These are phyloP conservation scores for Solenodon paradoxus DNA, from an alignment of 2,113 vertebrate genomes.

Conservation along the genomic window DNA sequence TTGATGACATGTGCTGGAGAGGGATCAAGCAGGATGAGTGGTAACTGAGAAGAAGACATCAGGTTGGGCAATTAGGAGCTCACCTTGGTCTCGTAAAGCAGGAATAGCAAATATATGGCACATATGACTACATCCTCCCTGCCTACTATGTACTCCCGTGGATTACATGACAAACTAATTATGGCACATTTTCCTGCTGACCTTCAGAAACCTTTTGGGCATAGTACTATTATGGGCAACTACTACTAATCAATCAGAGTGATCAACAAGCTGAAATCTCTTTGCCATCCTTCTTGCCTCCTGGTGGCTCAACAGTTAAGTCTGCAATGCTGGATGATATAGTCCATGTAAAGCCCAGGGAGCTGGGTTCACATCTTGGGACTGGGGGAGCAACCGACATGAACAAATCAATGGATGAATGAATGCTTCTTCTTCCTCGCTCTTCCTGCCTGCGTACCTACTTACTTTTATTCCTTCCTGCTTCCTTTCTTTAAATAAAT, in stretches of 20 bases:
- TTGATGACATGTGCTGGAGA: neutral
- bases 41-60: constrained; percentile 11
- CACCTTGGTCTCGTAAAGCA: constrained; percentile 16
- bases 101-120: neutral
- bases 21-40: neutral
- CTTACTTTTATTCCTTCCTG: too few relatives aligned
- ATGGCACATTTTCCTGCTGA: neutral
- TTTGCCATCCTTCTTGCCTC: neutral
- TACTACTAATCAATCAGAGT: neutral
- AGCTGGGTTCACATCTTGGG: too few relatives aligned
- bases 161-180: neutral
- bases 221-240: neutral
- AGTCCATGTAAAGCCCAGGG: too few relatives aligned
- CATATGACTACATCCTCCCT: neutral
- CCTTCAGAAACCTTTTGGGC: constrained; percentile 37
- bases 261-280: constrained; percentile 1
- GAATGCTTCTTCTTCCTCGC: too few relatives aligned
- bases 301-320: too few relatives aligned
- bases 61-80: neutral
- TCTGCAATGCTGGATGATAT: too few relatives aligned
- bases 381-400: too few relatives aligned
- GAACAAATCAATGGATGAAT: too few relatives aligned
- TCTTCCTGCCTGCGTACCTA: too few relatives aligned
- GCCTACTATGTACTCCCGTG: neutral
- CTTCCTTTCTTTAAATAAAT: too few relatives aligned